phyloP scores from a whole-genome alignment of 2,113 vertebrate genomes.

The Isichthys henryi region DNA sequence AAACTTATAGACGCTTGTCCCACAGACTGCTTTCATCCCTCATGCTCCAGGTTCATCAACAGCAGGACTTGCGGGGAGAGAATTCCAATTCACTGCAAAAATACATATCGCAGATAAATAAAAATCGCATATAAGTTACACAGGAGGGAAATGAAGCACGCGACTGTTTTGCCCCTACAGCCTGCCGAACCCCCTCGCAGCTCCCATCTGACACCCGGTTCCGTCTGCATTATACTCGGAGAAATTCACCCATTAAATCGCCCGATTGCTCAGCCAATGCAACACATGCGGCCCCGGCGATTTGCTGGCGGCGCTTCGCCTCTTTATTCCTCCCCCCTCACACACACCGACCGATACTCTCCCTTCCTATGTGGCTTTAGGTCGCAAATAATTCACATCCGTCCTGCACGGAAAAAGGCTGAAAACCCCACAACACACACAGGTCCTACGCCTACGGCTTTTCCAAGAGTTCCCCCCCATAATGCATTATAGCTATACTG shows the following conservation, averaged over 20 bases:
- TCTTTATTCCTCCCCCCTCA: slow-evolving; percentile 42
- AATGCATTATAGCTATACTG: slow-evolving; percentile 8
- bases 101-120: not conserved
- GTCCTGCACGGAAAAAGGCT: slow-evolving; percentile 34
- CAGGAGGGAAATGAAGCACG: slow-evolving; percentile 24
- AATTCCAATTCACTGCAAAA: slow-evolving; percentile 39
- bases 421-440: slow-evolving; percentile 21
- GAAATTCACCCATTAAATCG: not conserved
- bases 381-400: slow-evolving; percentile 54
- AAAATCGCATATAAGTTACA: slow-evolving; percentile 26
- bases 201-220: slow-evolving; percentile 1
- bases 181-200: not conserved
- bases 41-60: not conserved
- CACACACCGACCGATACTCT: slow-evolving; percentile 31
- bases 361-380: slow-evolving; percentile 57
- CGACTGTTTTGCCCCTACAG: not conserved
- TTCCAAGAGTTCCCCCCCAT: slow-evolving; percentile 24
- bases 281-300: not conserved
- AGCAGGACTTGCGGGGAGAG: not conserved
- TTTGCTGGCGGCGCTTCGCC: slow-evolving; percentile 40
- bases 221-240: not conserved
- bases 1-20: not conserved
- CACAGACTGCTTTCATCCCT: not conserved
- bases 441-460: not conserved
- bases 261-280: not conserved